Evolutionary conservation across 2,113 vertebrate genomes (phyloP), one percentile per base, ranked within the genome.

Genomic region (Trichomycterus rosablanca): DNA sequence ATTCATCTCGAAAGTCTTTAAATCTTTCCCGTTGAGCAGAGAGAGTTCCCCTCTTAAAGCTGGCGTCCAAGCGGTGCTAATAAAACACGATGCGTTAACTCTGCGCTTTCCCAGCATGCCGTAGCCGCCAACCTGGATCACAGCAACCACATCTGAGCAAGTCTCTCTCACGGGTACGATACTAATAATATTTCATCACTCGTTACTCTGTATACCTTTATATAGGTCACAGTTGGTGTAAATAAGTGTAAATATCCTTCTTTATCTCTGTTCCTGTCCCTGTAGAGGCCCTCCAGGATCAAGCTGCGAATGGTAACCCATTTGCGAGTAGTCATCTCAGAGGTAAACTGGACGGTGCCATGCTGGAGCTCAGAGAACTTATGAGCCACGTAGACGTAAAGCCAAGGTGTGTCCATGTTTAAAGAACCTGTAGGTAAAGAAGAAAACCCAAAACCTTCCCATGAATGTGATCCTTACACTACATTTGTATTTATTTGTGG

Each of bases 361-460:
- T 14, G 73, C 22, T 86, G 87, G 23, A 84, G 83, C 66, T 85
- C 88, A 54, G 79, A 80, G 32, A 92, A 76, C 60, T 82, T 90
- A 74, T 89, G 89, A 51, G 82, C 54, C 0, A 63, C 68, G 34
- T 85, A 80, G 44, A 93, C 37, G 63, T 86, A 87, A 6, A 92
- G 76, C 91, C 91, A 93, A 0, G 91, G 92, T 0, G 86, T 90
- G 68, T 92, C 88, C 80, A 92, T 74, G 60, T 79, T 92, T 63
- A 94, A 81, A 1, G 73, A 77, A 22, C 89, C 92, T 94, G 72
- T 1, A 6, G 69, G 63, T 40, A 3, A 11, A 59, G 3, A 50
- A 39, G 5, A 45, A 39, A 45, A 50, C 0, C n/a, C n/a, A n/a
- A n/a, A n/a, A n/a, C n/a, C n/a, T n/a, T n/a, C n/a, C n/a, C n/a